A percentile compares a stretch with the other conserved stretches of the same genome.
phyloP scores from a whole-genome alignment of 2,797 vertebrate species.

The Acanthornis magna region DNA sequence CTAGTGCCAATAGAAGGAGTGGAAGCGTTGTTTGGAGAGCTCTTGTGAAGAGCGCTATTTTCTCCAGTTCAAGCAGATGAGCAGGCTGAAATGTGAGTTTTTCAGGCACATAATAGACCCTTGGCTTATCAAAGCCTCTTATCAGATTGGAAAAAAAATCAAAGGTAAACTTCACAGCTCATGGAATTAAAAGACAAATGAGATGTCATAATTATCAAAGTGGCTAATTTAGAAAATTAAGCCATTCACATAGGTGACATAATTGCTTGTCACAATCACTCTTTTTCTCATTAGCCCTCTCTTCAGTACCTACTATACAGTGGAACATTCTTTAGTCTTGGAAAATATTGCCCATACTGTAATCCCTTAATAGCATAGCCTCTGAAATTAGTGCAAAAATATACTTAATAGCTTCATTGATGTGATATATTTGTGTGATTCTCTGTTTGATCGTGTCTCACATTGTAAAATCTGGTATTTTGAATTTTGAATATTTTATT shows the following conservation, averaged over 20 bases:
- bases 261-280: conserved; percentile 87
- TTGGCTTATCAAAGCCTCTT: conserved; percentile 80
- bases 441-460: background rate
- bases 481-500: conserved; percentile 21
- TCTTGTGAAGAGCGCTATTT: conserved; percentile 73
- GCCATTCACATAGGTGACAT: conserved; percentile 85
- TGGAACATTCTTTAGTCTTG: conserved; percentile 59
- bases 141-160: conserved; percentile 78
- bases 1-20: conserved; percentile 59
- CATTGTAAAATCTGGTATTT: conserved; percentile 24
- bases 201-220: conserved; percentile 88
- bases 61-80: conserved; percentile 72
- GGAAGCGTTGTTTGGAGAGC: conserved; percentile 70
- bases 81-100: conserved; percentile 71
- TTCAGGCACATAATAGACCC: conserved; percentile 77
- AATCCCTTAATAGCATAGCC: conserved; percentile 31
- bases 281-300: conserved; percentile 83
- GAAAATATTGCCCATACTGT: conserved; percentile 56
- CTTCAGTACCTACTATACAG: conserved; percentile 69
- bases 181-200: conserved; percentile 85
- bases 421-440: background rate
- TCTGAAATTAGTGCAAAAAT: conserved; percentile 39
- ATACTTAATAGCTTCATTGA: conserved; percentile 31
- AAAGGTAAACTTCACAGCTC: conserved; percentile 81
- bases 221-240: conserved; percentile 87